These are phyloP conservation scores for Apostichopus leukothele DNA, from an alignment of 53 echinoderm and acorn worm genomes.

Conservation along the genomic window DNA sequence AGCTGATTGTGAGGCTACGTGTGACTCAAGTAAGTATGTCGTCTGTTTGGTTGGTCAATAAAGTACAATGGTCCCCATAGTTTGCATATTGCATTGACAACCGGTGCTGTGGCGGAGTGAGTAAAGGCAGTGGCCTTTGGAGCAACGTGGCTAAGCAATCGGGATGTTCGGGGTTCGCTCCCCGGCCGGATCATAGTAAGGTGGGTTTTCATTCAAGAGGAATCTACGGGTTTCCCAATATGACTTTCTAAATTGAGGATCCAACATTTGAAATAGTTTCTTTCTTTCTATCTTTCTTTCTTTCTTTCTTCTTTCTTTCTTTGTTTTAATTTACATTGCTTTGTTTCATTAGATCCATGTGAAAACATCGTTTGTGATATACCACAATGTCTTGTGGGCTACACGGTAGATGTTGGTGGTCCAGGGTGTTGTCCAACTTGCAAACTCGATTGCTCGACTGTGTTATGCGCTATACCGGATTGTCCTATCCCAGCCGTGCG, in stretches of 20 bases:
- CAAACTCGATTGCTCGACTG: constrained; percentile 7
- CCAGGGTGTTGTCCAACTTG: constrained; percentile 26
- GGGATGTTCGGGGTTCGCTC: too few species aligned
- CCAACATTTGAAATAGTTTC: not conserved
- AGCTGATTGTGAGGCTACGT: not conserved
- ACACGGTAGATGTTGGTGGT: not conserved
- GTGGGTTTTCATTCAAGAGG: too few species aligned
- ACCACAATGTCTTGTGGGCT: not conserved
- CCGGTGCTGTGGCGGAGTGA: too few species aligned
- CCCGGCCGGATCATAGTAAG: too few species aligned
- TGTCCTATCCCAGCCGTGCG: not conserved
- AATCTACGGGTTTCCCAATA: too few species aligned
- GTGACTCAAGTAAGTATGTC: constrained; percentile 9
- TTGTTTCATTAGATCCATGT: not conserved
- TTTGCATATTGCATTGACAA: too few species aligned
- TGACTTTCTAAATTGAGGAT: too few species aligned
- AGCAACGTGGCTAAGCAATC: too few species aligned
- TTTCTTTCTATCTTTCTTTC: too few species aligned
- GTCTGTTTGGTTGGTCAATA: not conserved
- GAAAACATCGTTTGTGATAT: not conserved
- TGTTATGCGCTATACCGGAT: constrained; percentile 5
- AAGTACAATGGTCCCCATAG: too few species aligned
- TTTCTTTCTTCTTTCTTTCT: too few species aligned
- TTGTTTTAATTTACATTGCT: not conserved
- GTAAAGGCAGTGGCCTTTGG: too few species aligned